A percentile compares a stretch with the other conserved stretches of the same genome.
These are phyloP conservation scores for Drosophila tropicalis DNA, from an alignment of 1,140 invertebrate species.

Conservation along the genomic window DNA sequence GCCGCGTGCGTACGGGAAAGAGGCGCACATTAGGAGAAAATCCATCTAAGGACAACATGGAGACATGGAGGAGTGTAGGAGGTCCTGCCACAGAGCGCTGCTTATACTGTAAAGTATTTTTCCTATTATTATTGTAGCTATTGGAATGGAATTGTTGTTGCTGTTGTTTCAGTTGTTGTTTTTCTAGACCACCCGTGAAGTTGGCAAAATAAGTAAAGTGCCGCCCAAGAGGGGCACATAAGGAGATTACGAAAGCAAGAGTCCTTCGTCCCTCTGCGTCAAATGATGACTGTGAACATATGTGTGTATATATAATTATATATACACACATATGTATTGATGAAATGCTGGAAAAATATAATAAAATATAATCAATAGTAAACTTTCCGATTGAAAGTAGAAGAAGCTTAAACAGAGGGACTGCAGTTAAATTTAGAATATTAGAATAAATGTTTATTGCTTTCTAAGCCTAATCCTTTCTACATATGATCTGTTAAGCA, in stretches of 20 bases:
- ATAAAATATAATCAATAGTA: background rate
- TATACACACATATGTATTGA: too few relatives aligned
- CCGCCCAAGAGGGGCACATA: background rate
- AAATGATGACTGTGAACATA: conserved; percentile 15
- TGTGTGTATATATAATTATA: conserved; percentile 10
- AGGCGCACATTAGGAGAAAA: conserved; percentile 1
- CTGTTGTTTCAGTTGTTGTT: conserved; percentile 27
- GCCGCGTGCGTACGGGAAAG: background rate
- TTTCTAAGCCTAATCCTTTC: too few relatives aligned
- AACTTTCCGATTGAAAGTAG: background rate
- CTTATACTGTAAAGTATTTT: conserved; percentile 56
- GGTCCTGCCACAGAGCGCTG: conserved; percentile 50
- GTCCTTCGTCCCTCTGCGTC: conserved; percentile 2
- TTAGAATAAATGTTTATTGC: too few relatives aligned
- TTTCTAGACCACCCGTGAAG: conserved; percentile 34
- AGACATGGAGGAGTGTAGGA: conserved; percentile 11
- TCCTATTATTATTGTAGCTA: conserved; percentile 30
- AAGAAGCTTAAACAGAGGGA: too few relatives aligned
- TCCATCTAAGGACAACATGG: conserved; percentile 19
- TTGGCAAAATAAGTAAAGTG: background rate
- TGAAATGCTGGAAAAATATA: conserved; percentile 2
- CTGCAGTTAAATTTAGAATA: too few relatives aligned
- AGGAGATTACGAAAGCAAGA: background rate
- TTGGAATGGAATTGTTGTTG: conserved; percentile 48
- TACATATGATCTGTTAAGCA: too few relatives aligned